phyloP scores from a whole-genome alignment of 2,797 vertebrate genomes.

The Halcyon leucocephala region DNA sequence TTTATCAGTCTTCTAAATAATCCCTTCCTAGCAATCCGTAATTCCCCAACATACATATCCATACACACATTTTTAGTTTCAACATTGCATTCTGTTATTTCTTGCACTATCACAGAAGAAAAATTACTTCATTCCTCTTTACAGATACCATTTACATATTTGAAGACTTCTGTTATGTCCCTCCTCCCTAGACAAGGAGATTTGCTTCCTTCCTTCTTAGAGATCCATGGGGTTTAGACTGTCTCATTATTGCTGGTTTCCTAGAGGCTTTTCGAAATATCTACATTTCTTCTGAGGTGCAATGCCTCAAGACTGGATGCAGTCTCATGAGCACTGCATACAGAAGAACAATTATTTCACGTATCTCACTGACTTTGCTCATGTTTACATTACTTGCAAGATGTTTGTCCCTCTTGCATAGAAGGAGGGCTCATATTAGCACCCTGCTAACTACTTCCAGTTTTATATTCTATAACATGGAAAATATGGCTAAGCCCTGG shows the following conservation, averaged over 20 bases:
- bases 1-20: neutral
- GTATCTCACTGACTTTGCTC: neutral
- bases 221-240: neutral
- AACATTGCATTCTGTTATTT: neutral
- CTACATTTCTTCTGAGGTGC: neutral
- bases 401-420: neutral
- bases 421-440: neutral
- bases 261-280: neutral
- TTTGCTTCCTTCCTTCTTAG: neutral
- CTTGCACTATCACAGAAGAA: neutral
- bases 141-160: neutral
- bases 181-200: neutral
- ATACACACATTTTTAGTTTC: neutral
- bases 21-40: neutral
- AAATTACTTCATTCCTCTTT: neutral
- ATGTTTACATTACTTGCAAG: neutral
- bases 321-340: neutral
- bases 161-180: neutral
- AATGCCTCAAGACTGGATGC: neutral
- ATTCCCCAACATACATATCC: neutral
- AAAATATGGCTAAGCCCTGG: neutral
- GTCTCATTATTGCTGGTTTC: neutral
- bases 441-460: neutral
- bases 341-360: neutral
- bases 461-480: neutral